These are phyloP conservation scores for Caradrina clavipalpis DNA, from an alignment of 2,888 invertebrate species.

Conservation along the genomic window DNA sequence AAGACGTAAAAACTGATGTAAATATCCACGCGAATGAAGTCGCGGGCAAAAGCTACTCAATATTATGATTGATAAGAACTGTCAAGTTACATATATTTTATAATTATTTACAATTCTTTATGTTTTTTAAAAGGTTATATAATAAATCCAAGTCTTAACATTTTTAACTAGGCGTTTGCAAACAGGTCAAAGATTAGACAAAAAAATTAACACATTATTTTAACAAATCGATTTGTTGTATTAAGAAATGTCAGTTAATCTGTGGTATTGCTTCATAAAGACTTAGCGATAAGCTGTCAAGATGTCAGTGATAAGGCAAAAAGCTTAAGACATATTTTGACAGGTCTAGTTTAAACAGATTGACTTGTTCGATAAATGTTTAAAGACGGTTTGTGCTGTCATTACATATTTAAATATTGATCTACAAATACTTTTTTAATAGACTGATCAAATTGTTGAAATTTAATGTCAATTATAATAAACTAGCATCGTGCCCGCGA, in stretches of 20 bases:
- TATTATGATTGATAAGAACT: conserved; percentile 17
- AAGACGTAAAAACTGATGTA: too few relatives aligned
- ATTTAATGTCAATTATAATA: too few relatives aligned
- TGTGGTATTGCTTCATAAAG: too few relatives aligned
- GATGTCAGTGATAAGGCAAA: neutral
- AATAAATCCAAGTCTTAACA: neutral
- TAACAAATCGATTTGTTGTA: neutral
- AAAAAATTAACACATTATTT: neutral
- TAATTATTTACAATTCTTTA: neutral
- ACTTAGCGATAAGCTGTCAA: conserved; percentile 2
- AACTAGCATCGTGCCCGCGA: too few relatives aligned
- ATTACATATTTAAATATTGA: neutral
- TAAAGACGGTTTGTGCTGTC: neutral
- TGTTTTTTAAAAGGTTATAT: neutral
- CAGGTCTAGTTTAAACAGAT: conserved; percentile 7
- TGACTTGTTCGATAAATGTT: neutral
- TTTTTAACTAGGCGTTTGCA: rapidly evolving
- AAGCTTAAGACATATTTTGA: conserved; percentile 8
- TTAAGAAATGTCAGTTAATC: too few relatives aligned
- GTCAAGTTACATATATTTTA: conserved; percentile 5
- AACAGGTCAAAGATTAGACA: neutral
- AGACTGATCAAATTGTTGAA: too few relatives aligned
- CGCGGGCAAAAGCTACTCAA: too few relatives aligned
- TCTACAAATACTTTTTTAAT: too few relatives aligned
- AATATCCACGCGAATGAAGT: too few relatives aligned